Percentiles rank a stretch among this genome's conserved stretches.
Evolutionary conservation across 92 coral and sea anemone genomes (phyloP).

Genomic region (Pocillopora grandis): DNA sequence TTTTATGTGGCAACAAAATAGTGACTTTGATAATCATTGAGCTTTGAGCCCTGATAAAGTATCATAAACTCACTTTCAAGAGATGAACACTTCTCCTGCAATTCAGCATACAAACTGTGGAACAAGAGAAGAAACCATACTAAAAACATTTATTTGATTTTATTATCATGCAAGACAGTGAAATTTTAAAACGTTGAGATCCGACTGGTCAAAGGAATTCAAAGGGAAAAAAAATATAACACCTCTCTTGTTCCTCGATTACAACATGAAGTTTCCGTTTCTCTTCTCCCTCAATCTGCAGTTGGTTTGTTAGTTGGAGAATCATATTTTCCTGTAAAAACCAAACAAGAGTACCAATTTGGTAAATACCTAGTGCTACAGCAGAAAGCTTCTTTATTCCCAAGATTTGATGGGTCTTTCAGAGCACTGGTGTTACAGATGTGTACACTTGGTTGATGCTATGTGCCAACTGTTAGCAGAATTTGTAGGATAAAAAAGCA

Average conservation of each 20-base stretch:
- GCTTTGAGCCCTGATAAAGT: neutral
- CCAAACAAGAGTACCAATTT: neutral
- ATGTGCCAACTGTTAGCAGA: too few species aligned
- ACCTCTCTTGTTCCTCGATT: constrained; percentile 91
- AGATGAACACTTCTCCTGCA: constrained; percentile 87
- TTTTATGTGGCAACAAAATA: too few species aligned
- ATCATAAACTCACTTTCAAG: constrained; percentile 69
- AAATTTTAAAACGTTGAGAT: neutral
- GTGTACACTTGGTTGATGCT: too few species aligned
- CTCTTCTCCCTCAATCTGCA: constrained; percentile 79
- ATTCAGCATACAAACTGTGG: constrained; percentile 79
- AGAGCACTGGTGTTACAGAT: too few species aligned
- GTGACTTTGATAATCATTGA: neutral
- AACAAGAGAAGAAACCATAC: neutral
- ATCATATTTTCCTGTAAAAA: constrained; percentile 73
- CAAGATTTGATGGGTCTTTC: too few species aligned
- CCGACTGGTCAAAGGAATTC: neutral
- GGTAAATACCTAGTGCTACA: too few species aligned
- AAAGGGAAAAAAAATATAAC: neutral
- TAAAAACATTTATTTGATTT: neutral
- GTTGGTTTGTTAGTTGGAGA: constrained; percentile 68
- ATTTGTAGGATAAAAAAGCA: too few species aligned
- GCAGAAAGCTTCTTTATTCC: too few species aligned
- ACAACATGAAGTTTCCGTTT: constrained; percentile 70
- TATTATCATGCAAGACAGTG: neutral